phyloP scores from a whole-genome alignment of 53 echinoderm and acorn worm genomes.

The Apostichopus leukothele region DNA sequence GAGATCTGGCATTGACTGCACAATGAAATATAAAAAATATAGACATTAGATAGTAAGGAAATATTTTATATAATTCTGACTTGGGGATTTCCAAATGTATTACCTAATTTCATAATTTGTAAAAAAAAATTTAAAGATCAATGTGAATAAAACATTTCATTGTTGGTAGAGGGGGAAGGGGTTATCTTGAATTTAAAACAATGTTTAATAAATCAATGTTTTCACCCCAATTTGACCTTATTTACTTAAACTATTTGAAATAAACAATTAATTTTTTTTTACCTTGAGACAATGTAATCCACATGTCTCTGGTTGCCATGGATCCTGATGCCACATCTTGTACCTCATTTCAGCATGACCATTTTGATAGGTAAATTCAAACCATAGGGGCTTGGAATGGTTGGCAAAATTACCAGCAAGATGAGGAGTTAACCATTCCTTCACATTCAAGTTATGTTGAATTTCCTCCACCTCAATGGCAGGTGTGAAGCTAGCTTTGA shows the following conservation, averaged over 20 bases:
- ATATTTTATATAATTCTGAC: neutral
- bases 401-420: slow-evolving; percentile 36
- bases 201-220: too few relatives aligned
- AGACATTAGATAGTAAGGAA: too few relatives aligned
- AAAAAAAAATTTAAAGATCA: too few relatives aligned
- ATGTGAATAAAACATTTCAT: too few relatives aligned
- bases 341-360: slow-evolving; percentile 35
- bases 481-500: slow-evolving; percentile 37
- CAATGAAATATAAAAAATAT: too few relatives aligned
- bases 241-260: too few relatives aligned
- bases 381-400: slow-evolving; percentile 51
- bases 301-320: slow-evolving; percentile 42
- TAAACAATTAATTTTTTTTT: neutral
- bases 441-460: slow-evolving; percentile 20
- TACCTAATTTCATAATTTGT: too few relatives aligned
- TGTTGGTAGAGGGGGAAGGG: too few relatives aligned
- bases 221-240: too few relatives aligned
- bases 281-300: neutral
- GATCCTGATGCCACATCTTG: slow-evolving; percentile 38
- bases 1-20: too few relatives aligned
- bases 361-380: slow-evolving; percentile 10
- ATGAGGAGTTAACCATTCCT: slow-evolving; percentile 45
- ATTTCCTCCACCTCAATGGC: slow-evolving; percentile 6
- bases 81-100: too few relatives aligned
- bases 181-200: too few relatives aligned